Base-by-base conservation (phyloP, 2,888 invertebrate species). In the Tupiocoris notatus region DNA sequence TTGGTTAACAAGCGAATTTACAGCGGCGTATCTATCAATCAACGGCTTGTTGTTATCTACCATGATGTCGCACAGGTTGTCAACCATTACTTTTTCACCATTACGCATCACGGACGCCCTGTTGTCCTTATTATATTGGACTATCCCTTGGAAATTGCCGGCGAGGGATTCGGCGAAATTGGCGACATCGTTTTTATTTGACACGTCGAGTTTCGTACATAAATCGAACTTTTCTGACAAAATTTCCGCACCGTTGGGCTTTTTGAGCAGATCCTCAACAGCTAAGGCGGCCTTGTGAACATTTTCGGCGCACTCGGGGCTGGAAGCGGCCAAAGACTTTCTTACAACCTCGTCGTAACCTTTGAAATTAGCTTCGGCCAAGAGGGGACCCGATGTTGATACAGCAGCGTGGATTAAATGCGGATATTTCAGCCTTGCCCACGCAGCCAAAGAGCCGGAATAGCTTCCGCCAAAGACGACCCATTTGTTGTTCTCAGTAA, bases 401-500 rank as follows among this genome's bases (percentile, higher is more conserved):
- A 97, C 89, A 6, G 96, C 90, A 0, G 91, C 96, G 83, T 91
- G 87, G 1, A 96, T 89, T 21, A 96, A 86, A 84, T 94, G 91
- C 0, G 97, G 96, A 84, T 95, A 97, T 83, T 95, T 96, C 67
- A 90, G 85, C 62, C 96, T 86, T 75, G 90, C 83, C 97, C 98
- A 98, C 1, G 96, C 96, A 2, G 96, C 94, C 81, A 98, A 85
- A 0, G 94, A 93, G 0, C 96, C 97, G 0, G 97, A 92, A 84
- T 98, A 98, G 0, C 96, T 96, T 1, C 98, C 98, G 16, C 98
- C 98, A 83, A 98, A 97, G 0, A 91, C 91, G 79, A 98, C 91
- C 95, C 96, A 96, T 84, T 92, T 93, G 18, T 87, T 86, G 16
- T 86, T 84, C 0, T 84, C 82, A 2, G 86, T 83, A 21, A 94